Base-by-base conservation (phyloP, 2,113 vertebrate genomes). In the Zapus hudsonius region DNA sequence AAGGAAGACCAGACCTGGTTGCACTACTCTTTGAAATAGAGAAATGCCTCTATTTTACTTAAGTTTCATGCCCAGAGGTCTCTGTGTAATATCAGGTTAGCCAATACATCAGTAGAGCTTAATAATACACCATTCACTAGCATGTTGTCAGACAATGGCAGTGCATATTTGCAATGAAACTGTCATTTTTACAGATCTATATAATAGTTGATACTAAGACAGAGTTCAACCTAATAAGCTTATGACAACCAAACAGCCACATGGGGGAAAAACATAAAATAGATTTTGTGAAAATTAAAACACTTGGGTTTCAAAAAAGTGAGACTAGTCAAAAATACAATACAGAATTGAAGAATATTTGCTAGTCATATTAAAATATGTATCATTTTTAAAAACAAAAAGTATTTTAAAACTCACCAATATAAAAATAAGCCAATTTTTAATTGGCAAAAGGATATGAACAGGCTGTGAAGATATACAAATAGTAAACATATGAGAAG, bases 21-120 rank as follows among this genome's bases (percentile, higher is more conserved):
- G 29, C 27, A 81, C 76, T 59, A 59, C 38, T 79, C 38, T 36
- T 82, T 59, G 64, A 90, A 84, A 90, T 52, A 80, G 38, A 73
- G 81, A 73, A 33, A 72, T 4, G 15, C 2, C 73, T 81, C 42
- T 67, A 64, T 55, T 20, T 78, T 33, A 75, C 31, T 69, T 93
- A 76, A 89, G 33, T 11, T 29, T 67, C 5, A 12, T 12, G 63
- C 38, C 52, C 40, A 7, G 23, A 74, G 42, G 72, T 82, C 66
- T 95, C 88, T 67, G 75, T 70, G 29, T 44, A 70, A 91, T 12
- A 78, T 11, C 27, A 88, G 82, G 7, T 87, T 74, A 89, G 76
- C 47, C 69, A 69, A 55, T 55, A 52, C 15, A 67, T 36, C 42
- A 67, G 38, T 19, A 8, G 47, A 42, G 42, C 11, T 72, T 88